Conservation (phyloP, 2,797 vertebrate genomes). For the Epinephelus awoara region DNA sequence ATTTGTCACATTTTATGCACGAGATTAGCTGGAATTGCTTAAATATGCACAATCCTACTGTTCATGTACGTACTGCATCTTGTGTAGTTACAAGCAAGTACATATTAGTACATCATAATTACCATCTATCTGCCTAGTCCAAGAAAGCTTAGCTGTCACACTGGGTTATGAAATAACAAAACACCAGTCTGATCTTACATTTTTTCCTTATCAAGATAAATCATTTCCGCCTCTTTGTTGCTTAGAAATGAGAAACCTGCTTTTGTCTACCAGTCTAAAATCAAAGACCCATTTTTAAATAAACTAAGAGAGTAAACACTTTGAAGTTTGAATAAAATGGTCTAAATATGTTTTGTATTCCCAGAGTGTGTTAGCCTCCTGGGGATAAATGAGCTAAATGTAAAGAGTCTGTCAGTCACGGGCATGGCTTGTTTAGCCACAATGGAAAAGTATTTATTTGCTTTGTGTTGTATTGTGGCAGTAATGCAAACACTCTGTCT, state of each 20-base stretch:
- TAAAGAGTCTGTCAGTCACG: slow-evolving; percentile 46
- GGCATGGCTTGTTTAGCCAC: slow-evolving; percentile 43
- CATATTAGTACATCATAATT: too few species aligned
- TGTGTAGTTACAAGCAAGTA: too few species aligned
- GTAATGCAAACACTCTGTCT: slow-evolving; percentile 37
- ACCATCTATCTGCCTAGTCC: not conserved
- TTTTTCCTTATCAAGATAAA: not conserved
- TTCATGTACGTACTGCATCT: too few species aligned
- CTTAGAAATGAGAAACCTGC: not conserved
- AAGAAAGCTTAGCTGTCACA: slow-evolving; percentile 2
- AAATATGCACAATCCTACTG: too few species aligned
- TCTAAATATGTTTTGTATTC: slow-evolving; percentile 10
- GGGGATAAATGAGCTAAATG: slow-evolving; percentile 28
- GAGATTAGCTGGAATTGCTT: too few species aligned
- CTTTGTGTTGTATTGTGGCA: slow-evolving; percentile 20
- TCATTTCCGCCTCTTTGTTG: not conserved
- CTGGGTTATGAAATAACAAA: not conserved
- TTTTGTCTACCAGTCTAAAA: not conserved
- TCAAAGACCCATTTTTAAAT: not conserved
- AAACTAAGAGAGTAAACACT: not conserved
- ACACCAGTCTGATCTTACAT: not conserved
- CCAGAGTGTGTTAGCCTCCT: not conserved
- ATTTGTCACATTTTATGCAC: too few species aligned
- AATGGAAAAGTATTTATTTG: slow-evolving; percentile 34
- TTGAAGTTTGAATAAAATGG: not conserved